phyloP scores from a whole-genome alignment of 1,140 invertebrate species.

The Pogonognathellus flavescens region DNA sequence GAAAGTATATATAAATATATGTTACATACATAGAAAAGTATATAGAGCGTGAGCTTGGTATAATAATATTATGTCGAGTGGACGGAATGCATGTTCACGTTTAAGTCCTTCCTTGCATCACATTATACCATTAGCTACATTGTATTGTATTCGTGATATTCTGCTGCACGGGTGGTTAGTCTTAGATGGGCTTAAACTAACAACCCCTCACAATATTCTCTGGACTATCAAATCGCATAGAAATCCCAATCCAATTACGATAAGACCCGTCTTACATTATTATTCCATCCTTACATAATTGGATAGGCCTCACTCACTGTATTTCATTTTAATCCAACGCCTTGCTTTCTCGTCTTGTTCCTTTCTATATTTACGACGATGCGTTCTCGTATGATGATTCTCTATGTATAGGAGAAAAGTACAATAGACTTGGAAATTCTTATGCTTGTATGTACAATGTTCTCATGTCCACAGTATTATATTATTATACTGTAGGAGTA shows the following conservation, averaged over 20 bases:
- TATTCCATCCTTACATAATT: conserved; percentile 56
- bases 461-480: too few species aligned
- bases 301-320: conserved; percentile 36
- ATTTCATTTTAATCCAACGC: conserved; percentile 33
- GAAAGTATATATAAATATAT: too few species aligned
- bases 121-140: conserved; percentile 29
- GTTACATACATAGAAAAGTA: too few species aligned
- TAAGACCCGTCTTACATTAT: conserved; percentile 48
- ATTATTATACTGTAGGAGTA: too few species aligned
- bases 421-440: too few species aligned
- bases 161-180: conserved; percentile 39
- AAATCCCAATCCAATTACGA: conserved; percentile 57
- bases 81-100: not conserved
- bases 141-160: conserved; percentile 13
- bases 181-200: conserved; percentile 45
- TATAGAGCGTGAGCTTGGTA: too few species aligned
- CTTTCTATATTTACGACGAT: not conserved
- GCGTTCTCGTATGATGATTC: too few species aligned
- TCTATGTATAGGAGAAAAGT: too few species aligned
- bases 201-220: conserved; percentile 47
- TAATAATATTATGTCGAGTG: not conserved
- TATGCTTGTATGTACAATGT: too few species aligned
- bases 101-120: conserved; percentile 11
- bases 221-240: conserved; percentile 47
- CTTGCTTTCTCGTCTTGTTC: not conserved